Percentiles rank a stretch among this genome's conserved stretches.
phyloP scores from a whole-genome alignment of 2,113 vertebrate genomes.

The Triplophysa dalaica region DNA sequence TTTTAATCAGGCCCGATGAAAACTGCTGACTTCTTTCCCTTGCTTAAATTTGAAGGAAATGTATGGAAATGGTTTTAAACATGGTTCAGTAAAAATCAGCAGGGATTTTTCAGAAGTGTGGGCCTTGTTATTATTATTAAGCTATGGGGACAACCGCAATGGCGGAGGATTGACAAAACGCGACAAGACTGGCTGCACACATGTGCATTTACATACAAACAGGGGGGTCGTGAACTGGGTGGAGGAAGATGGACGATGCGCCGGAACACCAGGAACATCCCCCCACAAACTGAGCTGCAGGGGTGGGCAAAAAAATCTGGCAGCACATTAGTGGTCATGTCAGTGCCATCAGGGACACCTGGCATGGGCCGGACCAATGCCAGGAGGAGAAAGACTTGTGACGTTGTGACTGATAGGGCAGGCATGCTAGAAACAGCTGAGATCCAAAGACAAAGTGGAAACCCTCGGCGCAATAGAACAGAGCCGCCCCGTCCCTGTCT shows the following conservation, averaged over 20 bases:
- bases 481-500: conserved; percentile 13
- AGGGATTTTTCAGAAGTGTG: neutral
- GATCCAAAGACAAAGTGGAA: conserved; percentile 45
- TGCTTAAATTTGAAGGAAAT: neutral
- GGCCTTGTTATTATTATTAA: neutral
- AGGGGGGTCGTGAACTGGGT: neutral
- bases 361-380: conserved; percentile 45
- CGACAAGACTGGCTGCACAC: neutral
- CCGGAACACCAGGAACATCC: neutral
- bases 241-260: conserved; percentile 7
- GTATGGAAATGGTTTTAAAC: too few species aligned
- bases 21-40: conserved; percentile 2
- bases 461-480: conserved; percentile 19
- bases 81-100: too few species aligned
- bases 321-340: conserved; percentile 40
- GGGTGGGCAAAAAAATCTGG: conserved; percentile 33
- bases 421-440: conserved; percentile 41
- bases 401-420: conserved; percentile 41
- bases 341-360: conserved; percentile 57
- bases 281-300: conserved; percentile 9
- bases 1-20: conserved; percentile 1
- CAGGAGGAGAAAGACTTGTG: conserved; percentile 34
- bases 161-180: conserved; percentile 6
- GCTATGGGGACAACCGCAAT: conserved; percentile 1
- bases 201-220: neutral